Conservation (phyloP, 2,888 invertebrate species). For the Lepidochitona cinerea region DNA sequence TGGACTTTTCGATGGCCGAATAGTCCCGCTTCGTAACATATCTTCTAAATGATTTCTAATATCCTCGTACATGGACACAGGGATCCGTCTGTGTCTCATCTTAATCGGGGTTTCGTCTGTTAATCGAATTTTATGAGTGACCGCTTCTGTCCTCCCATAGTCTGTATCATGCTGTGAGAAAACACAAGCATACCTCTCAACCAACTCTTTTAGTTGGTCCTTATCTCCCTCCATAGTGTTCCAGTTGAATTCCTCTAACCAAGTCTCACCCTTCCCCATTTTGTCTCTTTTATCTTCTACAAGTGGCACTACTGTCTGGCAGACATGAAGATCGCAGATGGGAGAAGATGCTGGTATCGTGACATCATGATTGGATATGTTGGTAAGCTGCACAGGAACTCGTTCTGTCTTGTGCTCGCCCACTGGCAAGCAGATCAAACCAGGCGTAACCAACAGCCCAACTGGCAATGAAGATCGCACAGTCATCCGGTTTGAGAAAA, state of each 20-base stretch:
- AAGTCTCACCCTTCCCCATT: background rate
- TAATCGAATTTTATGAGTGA: slow-evolving; percentile 8
- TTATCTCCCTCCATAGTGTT: background rate
- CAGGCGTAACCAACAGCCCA: background rate
- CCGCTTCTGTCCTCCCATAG: background rate
- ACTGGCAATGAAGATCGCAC: background rate
- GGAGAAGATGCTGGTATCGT: background rate
- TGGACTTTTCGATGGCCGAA: background rate
- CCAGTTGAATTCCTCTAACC: background rate
- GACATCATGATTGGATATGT: background rate
- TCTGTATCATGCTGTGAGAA: background rate
- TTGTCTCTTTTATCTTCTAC: background rate
- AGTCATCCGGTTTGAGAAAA: background rate
- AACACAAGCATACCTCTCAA: background rate
- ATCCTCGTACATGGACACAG: slow-evolving; percentile 7
- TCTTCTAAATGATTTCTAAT: background rate
- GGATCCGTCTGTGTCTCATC: background rate
- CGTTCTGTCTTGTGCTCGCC: background rate
- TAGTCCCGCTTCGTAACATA: background rate
- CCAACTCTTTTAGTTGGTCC: background rate
- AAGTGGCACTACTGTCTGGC: background rate
- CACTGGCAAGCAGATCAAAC: background rate
- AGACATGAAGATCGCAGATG: background rate
- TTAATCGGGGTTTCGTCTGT: no score
- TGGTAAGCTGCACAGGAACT: background rate